Conservation (phyloP, 2,113 vertebrate species). For the Ptyas mucosa region DNA sequence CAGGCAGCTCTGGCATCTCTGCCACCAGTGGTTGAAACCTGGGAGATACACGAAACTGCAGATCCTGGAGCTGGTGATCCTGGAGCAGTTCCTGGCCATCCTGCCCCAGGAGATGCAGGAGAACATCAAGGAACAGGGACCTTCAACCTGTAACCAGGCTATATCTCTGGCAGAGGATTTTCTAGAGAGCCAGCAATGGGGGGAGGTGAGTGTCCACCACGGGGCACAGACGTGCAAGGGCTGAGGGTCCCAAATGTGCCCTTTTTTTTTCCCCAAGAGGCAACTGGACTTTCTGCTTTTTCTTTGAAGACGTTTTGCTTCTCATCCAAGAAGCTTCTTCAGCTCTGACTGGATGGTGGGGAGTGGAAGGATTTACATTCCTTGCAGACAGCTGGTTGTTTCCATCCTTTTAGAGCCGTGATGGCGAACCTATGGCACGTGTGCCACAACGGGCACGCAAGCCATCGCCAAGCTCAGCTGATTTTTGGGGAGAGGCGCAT, state of each 20-base stretch:
- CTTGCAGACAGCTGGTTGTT: too few relatives aligned
- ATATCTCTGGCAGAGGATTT: not conserved
- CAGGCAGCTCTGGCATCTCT: not conserved
- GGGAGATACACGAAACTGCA: not conserved
- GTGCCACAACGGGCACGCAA: too few relatives aligned
- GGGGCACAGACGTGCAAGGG: not conserved
- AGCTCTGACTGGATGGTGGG: not conserved
- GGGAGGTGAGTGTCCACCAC: not conserved
- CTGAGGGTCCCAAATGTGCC: not conserved
- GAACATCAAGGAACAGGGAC: not conserved
- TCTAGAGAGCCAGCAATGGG: not conserved
- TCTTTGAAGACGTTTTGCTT: not conserved
- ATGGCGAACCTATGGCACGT: too few relatives aligned
- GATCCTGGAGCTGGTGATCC: constrained; percentile 10
- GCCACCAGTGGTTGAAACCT: not conserved
- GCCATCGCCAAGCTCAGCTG: too few relatives aligned
- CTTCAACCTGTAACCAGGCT: not conserved
- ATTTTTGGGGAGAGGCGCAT: too few relatives aligned
- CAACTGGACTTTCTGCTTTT: not conserved
- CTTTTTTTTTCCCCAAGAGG: not conserved
- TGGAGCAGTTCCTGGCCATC: constrained; percentile 14
- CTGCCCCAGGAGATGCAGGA: not conserved
- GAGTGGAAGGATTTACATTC: too few relatives aligned
- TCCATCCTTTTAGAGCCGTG: too few relatives aligned
- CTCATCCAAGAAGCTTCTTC: not conserved